These are phyloP conservation scores for Cynocephalus volans DNA, from an alignment of 2,113 vertebrate genomes.

Conservation along the genomic window DNA sequence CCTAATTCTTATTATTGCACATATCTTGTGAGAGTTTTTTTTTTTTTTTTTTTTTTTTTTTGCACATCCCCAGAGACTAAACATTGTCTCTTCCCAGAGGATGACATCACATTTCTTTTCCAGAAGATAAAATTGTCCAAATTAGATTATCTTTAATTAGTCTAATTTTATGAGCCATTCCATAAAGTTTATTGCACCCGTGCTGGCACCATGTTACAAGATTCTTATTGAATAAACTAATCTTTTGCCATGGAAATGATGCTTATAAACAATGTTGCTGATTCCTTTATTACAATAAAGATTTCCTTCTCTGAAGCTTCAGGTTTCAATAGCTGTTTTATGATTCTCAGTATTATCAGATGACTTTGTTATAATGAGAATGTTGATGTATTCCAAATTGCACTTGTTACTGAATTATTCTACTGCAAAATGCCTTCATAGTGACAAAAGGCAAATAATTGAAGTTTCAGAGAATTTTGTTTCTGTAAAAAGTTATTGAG, in stretches of 20 bases:
- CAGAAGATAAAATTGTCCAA: slow-evolving; percentile 91
- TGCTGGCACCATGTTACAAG: slow-evolving; percentile 87
- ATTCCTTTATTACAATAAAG: slow-evolving; percentile 85
- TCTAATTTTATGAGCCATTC: slow-evolving; percentile 90
- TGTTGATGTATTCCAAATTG: slow-evolving; percentile 64
- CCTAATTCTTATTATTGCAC: slow-evolving; percentile 91
- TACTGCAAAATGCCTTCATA: background rate
- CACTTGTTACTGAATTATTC: slow-evolving; percentile 40
- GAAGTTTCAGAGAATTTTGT: slow-evolving; percentile 56
- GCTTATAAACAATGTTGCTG: slow-evolving; percentile 85
- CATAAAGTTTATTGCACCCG: slow-evolving; percentile 90
- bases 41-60: slow-evolving; percentile 65
- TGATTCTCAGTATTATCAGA: slow-evolving; percentile 63
- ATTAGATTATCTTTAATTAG: slow-evolving; percentile 93
- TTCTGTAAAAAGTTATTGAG: slow-evolving; percentile 1
- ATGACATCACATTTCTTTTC: slow-evolving; percentile 90
- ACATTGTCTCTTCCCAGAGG: slow-evolving; percentile 89
- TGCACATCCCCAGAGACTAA: slow-evolving; percentile 85
- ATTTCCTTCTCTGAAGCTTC: slow-evolving; percentile 74
- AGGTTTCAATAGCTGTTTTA: slow-evolving; percentile 75
- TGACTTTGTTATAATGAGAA: slow-evolving; percentile 73
- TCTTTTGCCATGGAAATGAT: slow-evolving; percentile 86
- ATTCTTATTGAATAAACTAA: slow-evolving; percentile 88
- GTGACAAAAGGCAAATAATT: slow-evolving; percentile 55
- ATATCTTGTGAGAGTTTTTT: slow-evolving; percentile 83